Evolutionary conservation across 2,113 vertebrate species (phyloP), one percentile per base, ranked within the genome.

Genomic region (Ahaetulla prasina): DNA sequence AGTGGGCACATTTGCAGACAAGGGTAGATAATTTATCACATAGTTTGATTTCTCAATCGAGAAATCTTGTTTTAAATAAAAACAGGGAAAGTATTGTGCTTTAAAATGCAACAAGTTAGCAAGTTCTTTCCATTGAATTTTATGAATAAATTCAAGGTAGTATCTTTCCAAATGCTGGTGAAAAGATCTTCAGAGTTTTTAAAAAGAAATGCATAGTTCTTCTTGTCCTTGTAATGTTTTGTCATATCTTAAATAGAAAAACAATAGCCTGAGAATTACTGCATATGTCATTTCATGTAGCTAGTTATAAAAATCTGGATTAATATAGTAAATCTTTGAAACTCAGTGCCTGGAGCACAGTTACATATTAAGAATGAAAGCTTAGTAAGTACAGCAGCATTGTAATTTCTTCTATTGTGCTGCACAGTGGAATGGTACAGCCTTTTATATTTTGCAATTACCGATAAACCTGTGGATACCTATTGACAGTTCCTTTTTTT

Each of bases 401-500:
- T 85, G 45, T 89, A 35, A 60, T n/a, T 35, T 85, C 14, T 89
- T 35, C 55, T 92, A 60, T 60, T 30, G 74, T 74, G 39, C 27
- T 88, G 23, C 43, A 74, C 23, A 53, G 35, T 39, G 68, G 4
- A 88, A 53, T 12, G 10, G 14, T 30, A 43, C n/a, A 55, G 50
- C 14, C 4, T 47, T 80, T 20, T 23, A 63, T 60, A 50, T 87
- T 22, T 50, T 60, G 22, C 23, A 85, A 9, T n/a, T 89, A 89
- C 43, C 43, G 55, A 93, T 57, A 55, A 39, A 89, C 0, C 7
- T 60, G 89, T 68, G 90, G 87, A 93, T 92, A 89, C 9, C 18
- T 89, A 95, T 95, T 92, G 93, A 96, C 91, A 93, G 96, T 96
- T 93, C 57, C 88, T 68, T 90, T 91, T 93, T 93, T 95, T 63